phyloP scores from a whole-genome alignment of 1,140 invertebrate genomes.

The Drosophila neocordata region DNA sequence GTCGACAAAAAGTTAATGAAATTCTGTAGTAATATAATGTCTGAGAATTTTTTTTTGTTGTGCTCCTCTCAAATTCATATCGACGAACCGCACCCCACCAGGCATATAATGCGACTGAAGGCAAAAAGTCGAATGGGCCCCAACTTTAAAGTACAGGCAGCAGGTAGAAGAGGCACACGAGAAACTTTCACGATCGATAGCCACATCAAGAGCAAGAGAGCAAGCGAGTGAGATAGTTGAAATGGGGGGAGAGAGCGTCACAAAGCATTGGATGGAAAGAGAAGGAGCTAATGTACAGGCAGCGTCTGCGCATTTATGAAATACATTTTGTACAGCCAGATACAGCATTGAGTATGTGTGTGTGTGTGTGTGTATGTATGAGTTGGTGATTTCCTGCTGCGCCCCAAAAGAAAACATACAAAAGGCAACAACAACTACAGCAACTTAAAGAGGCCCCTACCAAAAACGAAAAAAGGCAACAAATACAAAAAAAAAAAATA shows the following conservation, averaged over 20 bases:
- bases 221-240: slow-evolving; percentile 10
- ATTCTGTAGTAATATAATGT: slow-evolving; percentile 6
- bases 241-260: not conserved
- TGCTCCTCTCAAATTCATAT: slow-evolving; percentile 19
- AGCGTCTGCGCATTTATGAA: slow-evolving; percentile 34
- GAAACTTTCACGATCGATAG: slow-evolving; percentile 74
- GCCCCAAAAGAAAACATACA: slow-evolving; percentile 65
- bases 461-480: not conserved
- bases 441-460: slow-evolving; percentile 19
- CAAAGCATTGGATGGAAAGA: not conserved
- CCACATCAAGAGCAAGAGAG: slow-evolving; percentile 17
- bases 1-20: slow-evolving; percentile 23
- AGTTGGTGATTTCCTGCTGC: slow-evolving; percentile 72
- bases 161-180: slow-evolving; percentile 18
- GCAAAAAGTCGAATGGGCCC: slow-evolving; percentile 27
- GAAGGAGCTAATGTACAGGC: slow-evolving; percentile 16
- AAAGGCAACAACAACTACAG: slow-evolving; percentile 29
- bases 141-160: slow-evolving; percentile 62
- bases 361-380: slow-evolving; percentile 25
- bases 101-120: slow-evolving; percentile 71
- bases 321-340: slow-evolving; percentile 33
- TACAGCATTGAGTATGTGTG: slow-evolving; percentile 2
- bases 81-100: slow-evolving; percentile 71
- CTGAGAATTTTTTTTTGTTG: slow-evolving; percentile 8
- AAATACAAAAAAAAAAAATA: slow-evolving; percentile 8